Evolutionary conservation across 2,797 vertebrate genomes (phyloP).

Genomic region (Halcyon leucocephala): DNA sequence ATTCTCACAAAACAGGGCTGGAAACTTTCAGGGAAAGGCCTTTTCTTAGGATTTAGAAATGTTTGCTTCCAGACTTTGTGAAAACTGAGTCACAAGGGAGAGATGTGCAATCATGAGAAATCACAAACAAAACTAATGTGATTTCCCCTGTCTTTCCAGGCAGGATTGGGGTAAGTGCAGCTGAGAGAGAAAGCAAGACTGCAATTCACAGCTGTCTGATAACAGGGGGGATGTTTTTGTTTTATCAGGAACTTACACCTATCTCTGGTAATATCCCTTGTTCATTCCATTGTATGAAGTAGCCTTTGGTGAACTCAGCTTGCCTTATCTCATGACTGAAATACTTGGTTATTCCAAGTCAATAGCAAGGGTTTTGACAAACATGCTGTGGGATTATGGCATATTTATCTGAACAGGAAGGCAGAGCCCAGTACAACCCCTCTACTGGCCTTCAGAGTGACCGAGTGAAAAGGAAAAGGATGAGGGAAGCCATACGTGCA

Average conservation of each 20-base stretch:
- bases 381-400: neutral
- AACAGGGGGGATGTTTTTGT: rapidly evolving
- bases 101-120: neutral
- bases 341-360: neutral
- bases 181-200: neutral
- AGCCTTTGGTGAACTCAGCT: neutral
- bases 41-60: conserved; percentile 6
- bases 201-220: neutral
- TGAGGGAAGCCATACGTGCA: neutral
- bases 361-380: neutral
- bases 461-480: neutral
- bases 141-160: neutral
- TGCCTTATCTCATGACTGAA: neutral
- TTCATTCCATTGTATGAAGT: neutral
- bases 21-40: neutral
- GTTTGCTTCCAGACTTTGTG: neutral
- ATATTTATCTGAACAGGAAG: conserved; percentile 13
- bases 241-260: neutral
- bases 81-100: neutral
- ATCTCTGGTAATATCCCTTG: neutral
- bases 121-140: rapidly evolving
- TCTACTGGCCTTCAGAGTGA: neutral
- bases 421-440: neutral
- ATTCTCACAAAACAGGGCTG: neutral
- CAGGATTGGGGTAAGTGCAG: neutral